These are phyloP conservation scores for Rissa tridactyla DNA, from an alignment of 2,113 vertebrate species.

Conservation along the genomic window DNA sequence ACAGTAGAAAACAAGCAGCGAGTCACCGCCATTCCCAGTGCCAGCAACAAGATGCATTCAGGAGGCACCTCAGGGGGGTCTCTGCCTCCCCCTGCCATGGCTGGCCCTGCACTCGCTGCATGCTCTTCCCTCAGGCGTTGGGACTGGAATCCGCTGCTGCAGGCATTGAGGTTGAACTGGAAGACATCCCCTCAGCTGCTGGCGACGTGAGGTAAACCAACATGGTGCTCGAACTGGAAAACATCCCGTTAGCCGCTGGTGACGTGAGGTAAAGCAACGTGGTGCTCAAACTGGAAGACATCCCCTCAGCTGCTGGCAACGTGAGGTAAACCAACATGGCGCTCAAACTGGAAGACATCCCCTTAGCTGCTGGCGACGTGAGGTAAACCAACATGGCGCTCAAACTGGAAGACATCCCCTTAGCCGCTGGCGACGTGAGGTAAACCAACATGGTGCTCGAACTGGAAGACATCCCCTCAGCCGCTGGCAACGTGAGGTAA, in stretches of 20 bases:
- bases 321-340: neutral
- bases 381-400: neutral
- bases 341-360: too few species aligned
- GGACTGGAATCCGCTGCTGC: too few species aligned
- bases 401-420: too few species aligned
- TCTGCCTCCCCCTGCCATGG: accelerated
- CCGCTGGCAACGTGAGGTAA: neutral
- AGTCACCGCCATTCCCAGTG: neutral
- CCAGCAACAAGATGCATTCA: accelerated
- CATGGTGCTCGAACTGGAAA: neutral
- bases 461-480: neutral
- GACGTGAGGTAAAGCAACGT: neutral
- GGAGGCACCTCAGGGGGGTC: neutral
- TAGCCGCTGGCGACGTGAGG: neutral
- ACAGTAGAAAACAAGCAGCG: neutral
- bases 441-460: neutral
- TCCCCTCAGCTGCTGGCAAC: accelerated
- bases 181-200: neutral
- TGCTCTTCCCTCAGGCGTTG: accelerated
- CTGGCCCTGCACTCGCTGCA: accelerated
- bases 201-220: neutral
- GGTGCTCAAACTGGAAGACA: neutral
- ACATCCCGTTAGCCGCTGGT: neutral
- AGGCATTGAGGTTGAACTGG: neutral
- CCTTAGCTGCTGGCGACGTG: neutral